Evolutionary conservation across 2,113 vertebrate species (phyloP), one percentile per base, ranked within the genome.

Genomic region (Antechinus stuartii): DNA sequence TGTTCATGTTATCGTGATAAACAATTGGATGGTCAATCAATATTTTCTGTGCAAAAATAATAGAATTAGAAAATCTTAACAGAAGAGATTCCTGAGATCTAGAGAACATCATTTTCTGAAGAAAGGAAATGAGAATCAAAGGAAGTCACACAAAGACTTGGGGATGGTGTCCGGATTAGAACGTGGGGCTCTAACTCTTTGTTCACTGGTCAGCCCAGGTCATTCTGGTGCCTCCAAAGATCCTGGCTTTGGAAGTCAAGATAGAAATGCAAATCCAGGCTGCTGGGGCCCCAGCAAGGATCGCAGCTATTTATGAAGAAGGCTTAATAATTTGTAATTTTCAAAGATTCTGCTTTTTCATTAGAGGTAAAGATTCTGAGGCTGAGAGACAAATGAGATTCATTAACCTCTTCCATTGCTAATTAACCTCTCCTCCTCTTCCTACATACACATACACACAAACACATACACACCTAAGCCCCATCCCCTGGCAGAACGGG

Each of bases 361-460:
- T 42, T 8, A n/a, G 16, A 92, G 5, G 49, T 49, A 54, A 49
- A 5, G 89, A 61, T 1, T 0, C 26, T 50, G 35, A 90, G 46
- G 91, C 19, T 68, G 91, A 91, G 35, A 35, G 11, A 26, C 8
- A 25, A 0, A 10, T 0, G 25, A 57, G 5, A 50, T 11, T 23
- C 27, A 55, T 49, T 30, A 49, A 35, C 89, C 35, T 89, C 26
- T 96, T 55, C 49, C 16, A 91, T 26, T 93, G 61, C 90, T 96
- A 92, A 95, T 94, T 96, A 94, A 93, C n/a, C 30, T 6, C 27
- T 76, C 46, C 5, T 84, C 68, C n/a, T 42, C 68, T 42, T 84
- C 68, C 68, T 42, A 42, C 68, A 84, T 42, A 84, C 68, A 84
- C 68, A 84, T 42, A 84, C 68, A 84, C 68, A 84, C 35, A 84